Conservation (phyloP, 2,797 vertebrate species). For the Oophaga sylvatica region DNA sequence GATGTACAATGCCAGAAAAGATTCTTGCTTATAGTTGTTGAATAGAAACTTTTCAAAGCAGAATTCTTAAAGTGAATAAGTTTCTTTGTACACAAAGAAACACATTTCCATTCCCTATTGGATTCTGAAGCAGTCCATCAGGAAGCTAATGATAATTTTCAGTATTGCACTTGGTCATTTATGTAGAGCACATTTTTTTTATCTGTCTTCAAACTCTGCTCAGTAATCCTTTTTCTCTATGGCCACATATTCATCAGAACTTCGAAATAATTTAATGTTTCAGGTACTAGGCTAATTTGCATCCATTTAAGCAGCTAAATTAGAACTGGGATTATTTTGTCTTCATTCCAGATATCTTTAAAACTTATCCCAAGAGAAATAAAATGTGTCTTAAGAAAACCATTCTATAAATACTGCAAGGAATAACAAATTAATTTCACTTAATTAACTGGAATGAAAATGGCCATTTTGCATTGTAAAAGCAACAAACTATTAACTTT, state of each 20-base stretch:
- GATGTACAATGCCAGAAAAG: not conserved
- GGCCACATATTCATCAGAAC: conserved; percentile 56
- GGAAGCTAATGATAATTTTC: conserved; percentile 47
- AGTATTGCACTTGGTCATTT: conserved; percentile 39
- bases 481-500: conserved; percentile 55
- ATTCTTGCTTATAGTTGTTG: not conserved
- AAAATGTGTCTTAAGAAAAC: conserved; percentile 51
- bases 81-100: conserved; percentile 35
- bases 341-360: conserved; percentile 53
- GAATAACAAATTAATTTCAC: conserved; percentile 56
- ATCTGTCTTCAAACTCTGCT: conserved; percentile 41
- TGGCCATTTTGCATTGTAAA: conserved; percentile 42
- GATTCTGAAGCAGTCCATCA: conserved; percentile 13
- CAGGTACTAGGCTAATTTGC: conserved; percentile 57
- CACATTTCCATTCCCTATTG: conserved; percentile 44
- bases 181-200: conserved; percentile 29
- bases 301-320: conserved; percentile 58
- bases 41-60: conserved; percentile 32
- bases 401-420: conserved; percentile 56
- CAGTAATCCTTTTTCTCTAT: conserved; percentile 54
- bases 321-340: conserved; percentile 60
- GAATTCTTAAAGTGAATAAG: not conserved
- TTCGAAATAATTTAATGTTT: conserved; percentile 54
- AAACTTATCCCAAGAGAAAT: conserved; percentile 55
- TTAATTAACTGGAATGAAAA: conserved; percentile 55